phyloP scores from a whole-genome alignment of 2,113 vertebrate species.

The Chlorocebus sabaeus region DNA sequence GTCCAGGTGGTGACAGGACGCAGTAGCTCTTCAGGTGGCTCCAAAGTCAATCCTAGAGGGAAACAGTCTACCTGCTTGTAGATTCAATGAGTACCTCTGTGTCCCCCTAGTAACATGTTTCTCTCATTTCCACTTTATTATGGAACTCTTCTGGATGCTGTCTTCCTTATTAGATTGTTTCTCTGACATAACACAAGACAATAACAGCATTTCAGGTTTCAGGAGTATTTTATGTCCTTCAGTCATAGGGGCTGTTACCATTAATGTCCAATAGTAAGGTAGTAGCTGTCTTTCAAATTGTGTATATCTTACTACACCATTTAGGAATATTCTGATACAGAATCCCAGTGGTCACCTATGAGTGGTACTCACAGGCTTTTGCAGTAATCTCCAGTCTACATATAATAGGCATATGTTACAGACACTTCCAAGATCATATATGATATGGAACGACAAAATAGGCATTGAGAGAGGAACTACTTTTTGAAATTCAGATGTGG shows the following conservation, averaged over 20 bases:
- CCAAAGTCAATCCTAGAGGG: neutral
- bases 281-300: neutral
- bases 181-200: neutral
- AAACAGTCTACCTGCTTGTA: neutral
- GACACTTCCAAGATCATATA: neutral
- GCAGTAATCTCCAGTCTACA: neutral
- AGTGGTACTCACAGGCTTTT: conserved; percentile 1
- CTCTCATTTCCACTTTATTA: neutral
- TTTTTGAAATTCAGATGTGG: neutral
- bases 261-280: neutral
- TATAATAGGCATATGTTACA: neutral
- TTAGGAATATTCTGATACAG: neutral
- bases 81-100: neutral
- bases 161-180: neutral
- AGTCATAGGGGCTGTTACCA: neutral
- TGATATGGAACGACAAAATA: neutral
- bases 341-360: neutral
- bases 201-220: neutral
- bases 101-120: neutral
- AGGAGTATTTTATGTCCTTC: neutral
- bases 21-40: neutral
- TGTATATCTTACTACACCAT: neutral
- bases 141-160: neutral
- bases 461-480: neutral
- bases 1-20: neutral